A percentile compares a stretch with the other conserved stretches of the same genome.
Conservation (phyloP, 2,113 vertebrate genomes). For the Pao palembangensis region DNA sequence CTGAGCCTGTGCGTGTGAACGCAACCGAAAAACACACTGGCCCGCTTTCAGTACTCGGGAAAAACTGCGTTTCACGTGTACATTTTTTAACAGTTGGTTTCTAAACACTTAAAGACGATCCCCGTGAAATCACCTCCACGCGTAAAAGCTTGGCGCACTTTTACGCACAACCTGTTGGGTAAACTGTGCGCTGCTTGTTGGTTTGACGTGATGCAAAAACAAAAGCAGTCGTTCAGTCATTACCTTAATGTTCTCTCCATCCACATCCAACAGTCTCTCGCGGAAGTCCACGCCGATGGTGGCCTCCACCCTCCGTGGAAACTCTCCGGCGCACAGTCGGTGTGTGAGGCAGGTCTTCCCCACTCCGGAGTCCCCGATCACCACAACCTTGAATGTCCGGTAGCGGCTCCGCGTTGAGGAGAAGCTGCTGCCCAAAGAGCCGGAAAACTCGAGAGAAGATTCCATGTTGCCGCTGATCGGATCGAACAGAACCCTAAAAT, state of each 20-base stretch:
- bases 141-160: too few species aligned
- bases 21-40: too few species aligned
- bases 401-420: slow-evolving; percentile 64
- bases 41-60: too few species aligned
- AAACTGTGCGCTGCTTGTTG: background rate
- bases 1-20: too few species aligned
- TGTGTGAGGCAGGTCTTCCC: slow-evolving; percentile 77
- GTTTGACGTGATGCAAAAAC: background rate
- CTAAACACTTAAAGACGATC: too few species aligned
- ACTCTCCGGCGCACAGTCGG: slow-evolving; percentile 71
- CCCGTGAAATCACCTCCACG: too few species aligned
- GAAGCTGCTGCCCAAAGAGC: slow-evolving; percentile 55
- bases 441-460: slow-evolving; percentile 80
- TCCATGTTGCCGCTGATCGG: slow-evolving; percentile 50
- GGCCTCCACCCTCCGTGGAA: slow-evolving; percentile 68
- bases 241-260: slow-evolving; percentile 76
- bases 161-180: background rate
- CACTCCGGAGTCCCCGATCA: slow-evolving; percentile 77
- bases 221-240: background rate
- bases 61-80: too few species aligned
- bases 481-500: background rate
- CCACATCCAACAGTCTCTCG: slow-evolving; percentile 65
- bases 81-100: too few species aligned
- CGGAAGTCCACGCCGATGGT: slow-evolving; percentile 80
- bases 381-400: slow-evolving; percentile 75